A percentile compares a stretch with the other conserved stretches of the same genome.
Evolutionary conservation across 2,888 invertebrate genomes (phyloP).

Genomic region (Amiota mariae): DNA sequence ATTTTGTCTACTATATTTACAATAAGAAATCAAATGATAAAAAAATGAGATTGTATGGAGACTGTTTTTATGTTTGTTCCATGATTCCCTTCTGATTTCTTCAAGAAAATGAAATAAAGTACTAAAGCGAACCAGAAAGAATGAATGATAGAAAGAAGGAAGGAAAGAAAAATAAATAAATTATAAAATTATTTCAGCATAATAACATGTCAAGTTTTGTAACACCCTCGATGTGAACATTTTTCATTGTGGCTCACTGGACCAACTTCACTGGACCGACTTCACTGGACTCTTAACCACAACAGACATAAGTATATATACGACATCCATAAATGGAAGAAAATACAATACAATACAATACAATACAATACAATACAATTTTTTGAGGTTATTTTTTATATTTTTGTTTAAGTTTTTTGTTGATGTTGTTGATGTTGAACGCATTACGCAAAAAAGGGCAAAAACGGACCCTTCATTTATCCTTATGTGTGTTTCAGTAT

Average conservation of each 20-base stretch:
- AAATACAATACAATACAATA: conserved; percentile 58
- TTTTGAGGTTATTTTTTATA: conserved; percentile 58
- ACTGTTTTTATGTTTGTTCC: no score
- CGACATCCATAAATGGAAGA: conserved; percentile 16
- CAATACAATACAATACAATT: conserved; percentile 58
- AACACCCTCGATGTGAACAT: conserved; percentile 18
- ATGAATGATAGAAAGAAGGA: no score
- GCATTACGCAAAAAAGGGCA: conserved; percentile 10
- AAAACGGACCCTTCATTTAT: conserved; percentile 9
- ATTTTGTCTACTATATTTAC: no score
- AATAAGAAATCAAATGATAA: no score
- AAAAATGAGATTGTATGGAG: background rate
- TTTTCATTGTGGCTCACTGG: conserved; percentile 12
- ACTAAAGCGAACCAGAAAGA: no score
- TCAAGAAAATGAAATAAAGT: no score
- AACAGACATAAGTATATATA: background rate
- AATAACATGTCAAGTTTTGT: conserved; percentile 69
- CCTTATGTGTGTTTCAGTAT: conserved; percentile 48
- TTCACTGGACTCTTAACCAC: background rate
- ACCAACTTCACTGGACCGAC: no score
- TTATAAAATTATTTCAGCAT: conserved; percentile 73
- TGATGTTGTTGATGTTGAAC: conserved; percentile 13
- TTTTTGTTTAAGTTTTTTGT: conserved; percentile 60
- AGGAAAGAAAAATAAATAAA: conserved; percentile 65
- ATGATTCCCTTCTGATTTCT: no score